These are phyloP conservation scores for Zygaena filipendulae DNA, from an alignment of 2,888 invertebrate genomes.

Conservation along the genomic window DNA sequence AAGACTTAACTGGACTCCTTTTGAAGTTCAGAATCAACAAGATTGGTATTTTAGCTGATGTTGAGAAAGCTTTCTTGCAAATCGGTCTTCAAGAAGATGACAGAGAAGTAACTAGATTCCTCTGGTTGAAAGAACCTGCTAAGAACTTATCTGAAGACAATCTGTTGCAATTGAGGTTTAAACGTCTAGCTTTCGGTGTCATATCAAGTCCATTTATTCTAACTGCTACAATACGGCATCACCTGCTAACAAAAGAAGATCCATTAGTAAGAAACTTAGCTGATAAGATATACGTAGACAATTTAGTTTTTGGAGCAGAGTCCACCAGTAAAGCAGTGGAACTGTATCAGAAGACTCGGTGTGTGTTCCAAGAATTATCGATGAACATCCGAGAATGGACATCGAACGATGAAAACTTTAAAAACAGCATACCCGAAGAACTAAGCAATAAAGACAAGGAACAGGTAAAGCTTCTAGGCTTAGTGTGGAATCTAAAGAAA, in stretches of 20 bases:
- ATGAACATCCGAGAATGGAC: conserved; percentile 9
- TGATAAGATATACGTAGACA: conserved; percentile 11
- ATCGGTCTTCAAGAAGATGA: conserved; percentile 15
- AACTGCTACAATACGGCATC: conserved; percentile 13
- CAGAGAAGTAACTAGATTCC: conserved; percentile 18
- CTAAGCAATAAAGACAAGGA: not conserved
- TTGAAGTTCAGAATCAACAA: conserved; percentile 16
- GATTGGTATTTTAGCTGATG: conserved; percentile 18
- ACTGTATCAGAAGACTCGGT: conserved; percentile 1
- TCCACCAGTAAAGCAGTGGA: conserved; percentile 1
- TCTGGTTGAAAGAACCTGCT: conserved; percentile 16
- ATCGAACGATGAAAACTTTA: conserved; percentile 3
- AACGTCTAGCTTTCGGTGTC: conserved; percentile 12
- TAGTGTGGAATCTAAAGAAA: not conserved
- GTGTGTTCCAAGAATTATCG: conserved; percentile 4
- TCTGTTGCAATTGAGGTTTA: conserved; percentile 12
- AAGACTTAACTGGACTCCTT: conserved; percentile 18
- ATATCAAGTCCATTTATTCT: conserved; percentile 16
- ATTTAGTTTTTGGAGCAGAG: too few species aligned
- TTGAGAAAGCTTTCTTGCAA: conserved; percentile 21
- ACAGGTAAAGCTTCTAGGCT: not conserved
- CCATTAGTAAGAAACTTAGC: too few species aligned
- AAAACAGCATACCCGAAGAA: not conserved
- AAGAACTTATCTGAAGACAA: conserved; percentile 4
- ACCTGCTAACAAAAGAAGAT: conserved; percentile 3